Percentiles rank a stretch among this genome's conserved stretches.
phyloP scores from a whole-genome alignment of 2,888 invertebrate species.

The Zaprionus bogoriensis region DNA sequence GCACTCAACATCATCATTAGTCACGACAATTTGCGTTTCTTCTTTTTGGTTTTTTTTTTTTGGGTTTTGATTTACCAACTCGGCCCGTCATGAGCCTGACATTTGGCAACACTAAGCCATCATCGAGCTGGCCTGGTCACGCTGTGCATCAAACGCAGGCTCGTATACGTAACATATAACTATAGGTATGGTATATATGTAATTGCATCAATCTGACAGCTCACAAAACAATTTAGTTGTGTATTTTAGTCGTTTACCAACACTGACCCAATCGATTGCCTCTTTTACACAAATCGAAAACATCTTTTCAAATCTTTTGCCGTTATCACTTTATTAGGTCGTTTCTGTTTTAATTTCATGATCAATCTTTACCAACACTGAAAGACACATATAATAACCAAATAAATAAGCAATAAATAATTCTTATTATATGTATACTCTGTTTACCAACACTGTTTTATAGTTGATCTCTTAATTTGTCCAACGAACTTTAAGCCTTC shows the following conservation, averaged over 20 bases:
- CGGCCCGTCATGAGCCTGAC: slow-evolving; percentile 1
- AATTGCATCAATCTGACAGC: not conserved
- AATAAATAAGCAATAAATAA: too few species aligned
- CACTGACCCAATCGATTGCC: not conserved
- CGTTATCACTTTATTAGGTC: too few species aligned
- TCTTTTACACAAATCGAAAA: not conserved
- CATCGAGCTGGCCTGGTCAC: slow-evolving; percentile 34
- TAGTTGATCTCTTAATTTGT: too few species aligned
- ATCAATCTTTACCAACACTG: not conserved
- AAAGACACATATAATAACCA: too few species aligned
- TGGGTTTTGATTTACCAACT: not conserved
- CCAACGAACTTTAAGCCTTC: not conserved
- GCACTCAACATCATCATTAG: slow-evolving; percentile 52
- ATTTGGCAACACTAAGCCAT: slow-evolving; percentile 27
- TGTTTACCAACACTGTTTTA: not conserved
- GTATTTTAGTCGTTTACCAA: not conserved
- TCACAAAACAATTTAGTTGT: not conserved
- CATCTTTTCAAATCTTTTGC: too few species aligned
- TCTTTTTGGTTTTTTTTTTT: not conserved
- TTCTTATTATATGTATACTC: too few species aligned
- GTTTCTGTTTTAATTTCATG: not conserved
- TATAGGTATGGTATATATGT: too few species aligned
- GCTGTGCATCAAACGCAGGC: slow-evolving; percentile 1
- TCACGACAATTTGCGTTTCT: slow-evolving; percentile 17
- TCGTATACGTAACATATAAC: not conserved